phyloP scores from a whole-genome alignment of 1,140 invertebrate genomes.

The Eulimnadia texana region DNA sequence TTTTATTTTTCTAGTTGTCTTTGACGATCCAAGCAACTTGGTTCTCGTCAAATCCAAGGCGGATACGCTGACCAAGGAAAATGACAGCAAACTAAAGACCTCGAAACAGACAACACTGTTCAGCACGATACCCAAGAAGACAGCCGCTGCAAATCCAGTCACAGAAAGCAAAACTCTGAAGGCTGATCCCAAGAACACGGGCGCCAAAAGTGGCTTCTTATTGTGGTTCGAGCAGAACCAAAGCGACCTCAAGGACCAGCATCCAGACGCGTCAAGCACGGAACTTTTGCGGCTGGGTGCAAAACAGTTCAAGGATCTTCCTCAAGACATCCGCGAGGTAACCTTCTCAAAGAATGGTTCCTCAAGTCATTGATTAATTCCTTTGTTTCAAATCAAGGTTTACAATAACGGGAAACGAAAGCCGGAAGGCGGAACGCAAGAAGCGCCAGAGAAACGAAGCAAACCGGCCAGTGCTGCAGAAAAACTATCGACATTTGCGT shows the following conservation, averaged over 20 bases:
- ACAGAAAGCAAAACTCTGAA: slow-evolving; percentile 27
- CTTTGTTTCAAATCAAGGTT: background rate
- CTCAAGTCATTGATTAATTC: background rate
- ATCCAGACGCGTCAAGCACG: slow-evolving; percentile 34
- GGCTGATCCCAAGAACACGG: slow-evolving; percentile 13
- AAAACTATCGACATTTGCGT: slow-evolving; percentile 8
- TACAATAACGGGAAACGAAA: slow-evolving; percentile 9
- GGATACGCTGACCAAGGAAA: background rate
- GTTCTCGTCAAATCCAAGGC: background rate
- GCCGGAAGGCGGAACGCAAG: background rate
- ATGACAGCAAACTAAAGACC: background rate
- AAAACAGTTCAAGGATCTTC: slow-evolving; percentile 26
- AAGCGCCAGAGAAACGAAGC: background rate
- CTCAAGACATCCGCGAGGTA: slow-evolving; percentile 4
- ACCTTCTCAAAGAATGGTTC: background rate
- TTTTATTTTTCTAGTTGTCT: background rate
- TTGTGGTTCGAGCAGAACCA: slow-evolving; percentile 42
- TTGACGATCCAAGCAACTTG: background rate
- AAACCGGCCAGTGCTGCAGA: background rate
- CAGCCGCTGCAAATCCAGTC: background rate
- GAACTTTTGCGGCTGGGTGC: slow-evolving; percentile 39
- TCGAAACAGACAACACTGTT: slow-evolving; percentile 14
- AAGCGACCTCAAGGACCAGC: slow-evolving; percentile 34
- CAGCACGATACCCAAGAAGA: slow-evolving; percentile 6
- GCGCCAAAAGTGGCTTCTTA: slow-evolving; percentile 33